Percentiles rank a stretch among this genome's conserved stretches.
Conservation (phyloP, 2,797 vertebrate species). For the Danio jaintianensis region DNA sequence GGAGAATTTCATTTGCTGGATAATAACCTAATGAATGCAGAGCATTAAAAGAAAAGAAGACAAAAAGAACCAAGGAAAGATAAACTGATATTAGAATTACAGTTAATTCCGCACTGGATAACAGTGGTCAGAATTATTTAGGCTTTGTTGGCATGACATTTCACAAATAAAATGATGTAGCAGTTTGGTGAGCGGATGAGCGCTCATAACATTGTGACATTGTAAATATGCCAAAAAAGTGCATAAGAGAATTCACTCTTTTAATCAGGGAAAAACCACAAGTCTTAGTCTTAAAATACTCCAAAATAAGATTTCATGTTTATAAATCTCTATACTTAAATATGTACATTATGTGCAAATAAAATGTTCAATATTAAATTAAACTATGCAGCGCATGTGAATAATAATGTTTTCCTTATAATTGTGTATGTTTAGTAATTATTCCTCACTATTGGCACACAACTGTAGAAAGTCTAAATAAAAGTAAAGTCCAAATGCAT, state of each 20-base stretch:
- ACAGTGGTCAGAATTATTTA: conserved; percentile 2
- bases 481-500: conserved; percentile 1
- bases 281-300: conserved; percentile 83
- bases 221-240: conserved; percentile 55
- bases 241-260: conserved; percentile 71
- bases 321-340: conserved; percentile 90
- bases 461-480: conserved; percentile 77
- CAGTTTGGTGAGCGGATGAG: conserved; percentile 43
- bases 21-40: conserved; percentile 7
- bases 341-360: conserved; percentile 86
- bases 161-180: conserved; percentile 2
- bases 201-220: conserved; percentile 46
- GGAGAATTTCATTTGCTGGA: conserved; percentile 5
- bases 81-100: conserved; percentile 17
- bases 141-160: conserved; percentile 5
- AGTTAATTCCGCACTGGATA: conserved; percentile 21
- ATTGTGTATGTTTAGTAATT: conserved; percentile 71
- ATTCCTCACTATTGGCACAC: conserved; percentile 73
- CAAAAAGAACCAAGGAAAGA: not conserved
- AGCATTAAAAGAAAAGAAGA: not conserved
- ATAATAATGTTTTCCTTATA: conserved; percentile 59
- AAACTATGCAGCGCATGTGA: conserved; percentile 73
- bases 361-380: conserved; percentile 73
- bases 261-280: conserved; percentile 64
- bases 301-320: conserved; percentile 88